These are phyloP conservation scores for Ceratitis capitata DNA, from an alignment of 1,140 invertebrate genomes.

Conservation along the genomic window DNA sequence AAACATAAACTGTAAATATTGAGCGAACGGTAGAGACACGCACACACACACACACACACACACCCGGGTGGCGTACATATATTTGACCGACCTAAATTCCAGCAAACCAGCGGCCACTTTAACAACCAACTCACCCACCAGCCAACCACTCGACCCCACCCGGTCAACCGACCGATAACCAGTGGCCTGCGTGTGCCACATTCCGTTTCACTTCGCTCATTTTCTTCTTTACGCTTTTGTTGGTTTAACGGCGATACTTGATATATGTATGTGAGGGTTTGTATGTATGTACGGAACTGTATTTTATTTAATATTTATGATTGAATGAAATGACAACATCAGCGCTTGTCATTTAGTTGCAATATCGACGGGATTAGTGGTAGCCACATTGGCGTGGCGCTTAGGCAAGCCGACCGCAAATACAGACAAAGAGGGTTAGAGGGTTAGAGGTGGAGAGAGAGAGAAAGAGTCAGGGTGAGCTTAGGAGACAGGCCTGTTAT, in stretches of 20 bases:
- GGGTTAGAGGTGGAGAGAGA: not conserved
- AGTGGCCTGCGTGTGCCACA: not conserved
- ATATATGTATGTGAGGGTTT: not conserved
- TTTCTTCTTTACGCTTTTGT: no score
- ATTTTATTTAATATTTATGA: slow-evolving; percentile 38
- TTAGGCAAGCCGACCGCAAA: not conserved
- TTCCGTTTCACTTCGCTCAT: not conserved
- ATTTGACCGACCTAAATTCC: no score
- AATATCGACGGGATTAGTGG: slow-evolving; percentile 22
- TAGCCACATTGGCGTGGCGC: not conserved
- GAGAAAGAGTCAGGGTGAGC: no score
- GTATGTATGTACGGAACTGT: not conserved
- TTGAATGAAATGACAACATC: slow-evolving; percentile 38
- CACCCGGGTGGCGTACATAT: no score
- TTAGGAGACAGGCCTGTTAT: not conserved
- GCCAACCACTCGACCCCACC: not conserved
- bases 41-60: no score
- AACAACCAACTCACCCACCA: not conserved
- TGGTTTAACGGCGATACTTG: not conserved
- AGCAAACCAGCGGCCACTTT: no score
- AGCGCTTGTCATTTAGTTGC: slow-evolving; percentile 38
- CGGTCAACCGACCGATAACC: not conserved
- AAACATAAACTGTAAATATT: no score
- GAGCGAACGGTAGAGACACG: no score
- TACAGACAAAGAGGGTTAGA: no score